A percentile compares a stretch with the other conserved stretches of the same genome.
phyloP scores from a whole-genome alignment of 2,113 vertebrate species.

The Phocoena sinus region DNA sequence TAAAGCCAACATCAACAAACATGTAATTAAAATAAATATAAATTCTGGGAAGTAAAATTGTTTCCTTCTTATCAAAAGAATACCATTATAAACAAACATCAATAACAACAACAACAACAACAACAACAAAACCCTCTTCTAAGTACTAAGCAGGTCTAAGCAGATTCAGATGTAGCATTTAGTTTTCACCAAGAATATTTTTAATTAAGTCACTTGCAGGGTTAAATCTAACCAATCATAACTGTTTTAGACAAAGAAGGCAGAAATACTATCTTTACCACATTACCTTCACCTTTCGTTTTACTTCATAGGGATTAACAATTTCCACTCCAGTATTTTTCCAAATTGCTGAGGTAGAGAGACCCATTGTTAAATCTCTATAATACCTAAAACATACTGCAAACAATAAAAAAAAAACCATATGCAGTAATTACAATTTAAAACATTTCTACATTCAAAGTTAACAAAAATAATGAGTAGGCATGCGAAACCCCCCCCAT shows the following conservation, averaged over 20 bases:
- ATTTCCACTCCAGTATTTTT: slow-evolving; percentile 51
- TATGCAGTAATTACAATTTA: slow-evolving; percentile 1
- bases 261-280: slow-evolving; percentile 50
- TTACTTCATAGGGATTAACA: slow-evolving; percentile 55
- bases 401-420: slow-evolving; percentile 43
- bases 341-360: slow-evolving; percentile 58
- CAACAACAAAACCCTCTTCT: not conserved
- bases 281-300: slow-evolving; percentile 54
- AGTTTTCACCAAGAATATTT: slow-evolving; percentile 36
- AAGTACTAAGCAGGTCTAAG: not conserved
- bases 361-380: slow-evolving; percentile 52
- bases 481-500: not conserved
- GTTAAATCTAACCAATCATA: slow-evolving; percentile 23
- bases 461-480: slow-evolving; percentile 21
- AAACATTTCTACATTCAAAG: slow-evolving; percentile 15
- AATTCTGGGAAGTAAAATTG: slow-evolving; percentile 35
- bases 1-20: slow-evolving; percentile 27
- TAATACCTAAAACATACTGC: slow-evolving; percentile 53
- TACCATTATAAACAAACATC: slow-evolving; percentile 14
- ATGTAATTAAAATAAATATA: slow-evolving; percentile 38
- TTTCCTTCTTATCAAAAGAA: slow-evolving; percentile 22
- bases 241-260: slow-evolving; percentile 51
- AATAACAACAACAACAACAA: not conserved
- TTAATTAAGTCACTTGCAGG: slow-evolving; percentile 19
- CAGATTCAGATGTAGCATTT: not conserved